These are phyloP conservation scores for Allacma fusca DNA, from an alignment of 2,888 invertebrate genomes.

Conservation along the genomic window DNA sequence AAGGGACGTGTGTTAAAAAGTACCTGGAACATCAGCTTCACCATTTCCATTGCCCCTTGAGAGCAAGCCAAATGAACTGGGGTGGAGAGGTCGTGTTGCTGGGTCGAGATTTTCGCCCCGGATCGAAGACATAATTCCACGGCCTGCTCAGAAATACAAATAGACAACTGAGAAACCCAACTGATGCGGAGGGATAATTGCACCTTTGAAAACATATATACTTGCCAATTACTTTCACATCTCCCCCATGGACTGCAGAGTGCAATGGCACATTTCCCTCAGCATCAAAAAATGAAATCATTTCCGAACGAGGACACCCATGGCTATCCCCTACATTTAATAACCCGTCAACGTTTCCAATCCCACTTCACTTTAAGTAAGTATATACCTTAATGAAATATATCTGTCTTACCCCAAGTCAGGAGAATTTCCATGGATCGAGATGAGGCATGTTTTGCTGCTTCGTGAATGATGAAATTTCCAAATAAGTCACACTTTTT, in stretches of 20 bases:
- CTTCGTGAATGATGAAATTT: conserved; percentile 89
- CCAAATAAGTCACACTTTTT: conserved; percentile 85
- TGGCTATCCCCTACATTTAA: conserved; percentile 68
- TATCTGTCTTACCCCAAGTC: conserved; percentile 75
- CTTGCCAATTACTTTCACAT: conserved; percentile 66
- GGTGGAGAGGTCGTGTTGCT: conserved; percentile 86
- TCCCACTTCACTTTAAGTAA: too few relatives aligned
- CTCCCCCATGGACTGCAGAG: conserved; percentile 65
- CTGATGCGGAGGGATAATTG: too few relatives aligned
- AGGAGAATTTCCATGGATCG: conserved; percentile 83
- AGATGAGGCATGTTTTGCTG: conserved; percentile 87
- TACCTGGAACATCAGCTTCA: conserved; percentile 79
- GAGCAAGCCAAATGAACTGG: conserved; percentile 89
- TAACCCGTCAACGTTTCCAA: too few relatives aligned
- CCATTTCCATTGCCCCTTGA: conserved; percentile 84
- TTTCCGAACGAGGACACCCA: conserved; percentile 79
- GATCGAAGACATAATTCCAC: conserved; percentile 85
- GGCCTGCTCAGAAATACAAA: too few relatives aligned
- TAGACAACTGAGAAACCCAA: too few relatives aligned
- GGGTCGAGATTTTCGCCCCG: conserved; percentile 86
- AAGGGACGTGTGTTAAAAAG: too few relatives aligned
- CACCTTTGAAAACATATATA: too few relatives aligned
- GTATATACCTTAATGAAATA: too few relatives aligned
- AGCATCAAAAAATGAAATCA: conserved; percentile 84
- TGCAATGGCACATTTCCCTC: conserved; percentile 75